A percentile compares a stretch with the other conserved stretches of the same genome.
These are phyloP conservation scores for roundworm (Caenorhabditis elegans) DNA, from an alignment of 1,140 invertebrate species.

Conservation along the genomic window WBcel235 BX284604.4:11567001-11567500, in stretches of 20 bases:
- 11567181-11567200: slow-evolving; percentile 14
- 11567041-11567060: background rate
- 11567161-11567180: background rate
- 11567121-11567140: background rate
- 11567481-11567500: too few species aligned
- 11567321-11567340: too few species aligned
- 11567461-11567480: background rate
- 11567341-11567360: too few species aligned
- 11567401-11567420: background rate
- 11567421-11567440: background rate
- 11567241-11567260: too few species aligned
- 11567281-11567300: too few species aligned
- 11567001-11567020: background rate
- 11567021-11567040: background rate
- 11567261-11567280: too few species aligned
- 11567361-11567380: too few species aligned
- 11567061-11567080: background rate
- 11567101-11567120: background rate
- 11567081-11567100: background rate
- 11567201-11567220: background rate
- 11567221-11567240: background rate
- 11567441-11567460: background rate
- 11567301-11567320: too few species aligned
- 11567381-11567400: background rate
- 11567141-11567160: background rate